Evolutionary conservation across 2,113 vertebrate genomes (phyloP), one percentile per base, ranked within the genome.

Genomic region (Bujurquina vittata): DNA sequence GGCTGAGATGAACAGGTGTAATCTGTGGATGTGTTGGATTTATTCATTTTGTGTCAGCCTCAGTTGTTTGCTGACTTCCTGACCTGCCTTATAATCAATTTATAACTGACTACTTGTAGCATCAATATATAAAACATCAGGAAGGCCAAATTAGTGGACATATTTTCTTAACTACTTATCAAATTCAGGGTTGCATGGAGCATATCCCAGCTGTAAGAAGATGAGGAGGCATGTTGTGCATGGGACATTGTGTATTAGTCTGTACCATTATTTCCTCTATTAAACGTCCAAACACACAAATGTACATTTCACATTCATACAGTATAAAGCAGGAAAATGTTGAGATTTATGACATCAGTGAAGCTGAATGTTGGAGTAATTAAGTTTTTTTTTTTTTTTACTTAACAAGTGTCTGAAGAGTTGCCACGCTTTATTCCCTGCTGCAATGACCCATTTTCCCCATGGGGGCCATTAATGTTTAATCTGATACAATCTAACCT

Each of bases 381-480:
- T 52, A 23, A 14, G 46, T 26, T 6, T 46, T 40, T 43, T 11
- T 60, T 4, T 26, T n/a, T 43, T 9, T 33, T 23, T 4, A 0
- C 18, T 46, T 58, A 58, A 57, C 22, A 59, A 40, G 55, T 7
- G 11, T 77, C 61, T 26, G 49, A 67, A 63, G 23, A 55, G 61
- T 65, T 65, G 49, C 22, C n/a, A 56, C 35, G 15, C 62, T 77
- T 7, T 49, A 23, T 85, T 72, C 54, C 40, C 56, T 76, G 43
- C 52, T 72, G 79, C 85, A 61, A 7, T 82, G 81, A 89, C 73
- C 89, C 81, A 78, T 80, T 90, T 89, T 35, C 84, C 88, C 78
- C 73, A 29, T 61, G 75, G 87, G 84, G 43, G 54, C 80, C 80
- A 78, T 90, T 84, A 80, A 87, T 84, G 60, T 77, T 90, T 89